Evolutionary conservation across 2,888 invertebrate species (phyloP), one percentile per base, ranked within the genome.

Genomic region (Trissolcus japonicus): DNA sequence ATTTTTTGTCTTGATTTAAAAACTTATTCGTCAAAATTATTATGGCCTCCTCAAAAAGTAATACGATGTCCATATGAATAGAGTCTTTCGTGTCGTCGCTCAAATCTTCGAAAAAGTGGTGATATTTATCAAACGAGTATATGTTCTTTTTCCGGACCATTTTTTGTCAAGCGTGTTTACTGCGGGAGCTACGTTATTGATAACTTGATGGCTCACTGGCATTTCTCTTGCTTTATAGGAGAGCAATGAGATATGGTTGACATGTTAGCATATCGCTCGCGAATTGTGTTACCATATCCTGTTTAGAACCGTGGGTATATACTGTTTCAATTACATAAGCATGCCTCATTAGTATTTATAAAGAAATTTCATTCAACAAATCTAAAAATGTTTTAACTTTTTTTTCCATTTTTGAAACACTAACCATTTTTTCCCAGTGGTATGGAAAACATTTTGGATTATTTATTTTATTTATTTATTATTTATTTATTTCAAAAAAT

Each of bases 191-290:
- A 29, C 65, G 62, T 74, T 78, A 78, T 75, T 74, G 78, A 78
- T 68, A 75, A 75, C 74, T 62, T 56, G 71, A 59, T 60, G 75
- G 66, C 65, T 75, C 56, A 63, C 71, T 54, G 46, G 55, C 56
- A 48, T 62, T 68, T 63, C 57, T 63, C 57, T 51, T 54, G 63
- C 13, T 78, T 57, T 59, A 78, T 74, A 59, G 69, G 35, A 71
- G 66, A 73, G 80, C 76, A 78, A 80, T 74, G 80, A 73, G 79
- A 80, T 80, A 80, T 59, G 67, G 65, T 79, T 79, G 77, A 75
- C 59, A 69, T 35, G 65, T 17, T 63, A 62, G 62, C 62, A 25
- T 25, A 48, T 40, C 63, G 48, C 35, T 46, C 55, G 41, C 53
- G 74, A 59, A 59, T 74, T 74, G 59, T 46, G 57, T 73, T 60